phyloP scores from a whole-genome alignment of 1,140 invertebrate genomes.

The Nebria ingens region DNA sequence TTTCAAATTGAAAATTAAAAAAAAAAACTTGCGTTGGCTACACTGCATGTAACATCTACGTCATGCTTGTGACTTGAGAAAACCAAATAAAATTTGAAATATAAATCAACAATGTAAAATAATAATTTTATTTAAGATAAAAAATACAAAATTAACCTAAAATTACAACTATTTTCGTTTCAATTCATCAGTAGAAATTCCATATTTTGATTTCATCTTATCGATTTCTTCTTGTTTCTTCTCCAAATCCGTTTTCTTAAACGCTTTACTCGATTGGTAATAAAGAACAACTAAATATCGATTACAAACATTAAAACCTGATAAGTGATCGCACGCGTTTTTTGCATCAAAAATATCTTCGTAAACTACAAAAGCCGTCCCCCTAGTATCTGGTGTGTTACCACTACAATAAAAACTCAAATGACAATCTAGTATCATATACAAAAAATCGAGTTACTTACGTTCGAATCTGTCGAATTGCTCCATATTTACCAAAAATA shows the following conservation, averaged over 20 bases:
- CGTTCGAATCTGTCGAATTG: constrained; percentile 96
- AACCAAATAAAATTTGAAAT: too few species aligned
- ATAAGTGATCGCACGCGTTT: constrained; percentile 98
- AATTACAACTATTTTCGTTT: constrained; percentile 21
- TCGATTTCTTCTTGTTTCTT: constrained; percentile 97
- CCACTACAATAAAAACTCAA: constrained; percentile 61
- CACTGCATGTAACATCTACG: too few species aligned
- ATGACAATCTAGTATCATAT: too few species aligned
- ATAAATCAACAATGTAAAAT: too few species aligned
- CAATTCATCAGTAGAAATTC: constrained; percentile 43
- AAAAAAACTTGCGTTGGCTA: too few species aligned
- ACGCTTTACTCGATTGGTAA: constrained; percentile 90
- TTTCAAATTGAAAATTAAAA: too few species aligned
- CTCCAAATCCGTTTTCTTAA: constrained; percentile 92
- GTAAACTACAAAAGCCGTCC: constrained; percentile 98
- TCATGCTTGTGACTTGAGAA: too few species aligned
- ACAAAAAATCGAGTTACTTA: constrained; percentile 54
- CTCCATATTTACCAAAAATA: constrained; percentile 99
- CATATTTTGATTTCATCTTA: constrained; percentile 92
- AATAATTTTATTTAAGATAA: too few species aligned
- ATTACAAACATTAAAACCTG: constrained; percentile 98
- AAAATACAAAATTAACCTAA: too few species aligned
- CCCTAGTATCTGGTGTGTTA: constrained; percentile 94
- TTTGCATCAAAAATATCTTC: constrained; percentile 99
- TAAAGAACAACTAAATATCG: constrained; percentile 96